Conservation (phyloP, 2,113 vertebrate species). For the Noctilio leporinus region DNA sequence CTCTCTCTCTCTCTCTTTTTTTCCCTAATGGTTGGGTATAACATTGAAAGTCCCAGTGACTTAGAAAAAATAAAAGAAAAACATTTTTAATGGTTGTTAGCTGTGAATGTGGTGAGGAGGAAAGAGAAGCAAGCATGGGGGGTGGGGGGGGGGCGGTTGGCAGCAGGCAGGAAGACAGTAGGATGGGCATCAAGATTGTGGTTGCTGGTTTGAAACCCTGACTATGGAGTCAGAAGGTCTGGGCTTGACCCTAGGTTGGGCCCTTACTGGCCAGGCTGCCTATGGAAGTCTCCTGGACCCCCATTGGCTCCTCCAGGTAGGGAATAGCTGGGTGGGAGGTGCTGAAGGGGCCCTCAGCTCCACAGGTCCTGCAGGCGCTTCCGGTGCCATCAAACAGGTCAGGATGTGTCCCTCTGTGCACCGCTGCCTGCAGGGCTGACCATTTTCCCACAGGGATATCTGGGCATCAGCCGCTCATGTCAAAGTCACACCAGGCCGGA, state of each 20-base stretch:
- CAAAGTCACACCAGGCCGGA: background rate
- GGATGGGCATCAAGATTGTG: fast-evolving
- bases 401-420: too few relatives aligned
- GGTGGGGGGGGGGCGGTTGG: background rate
- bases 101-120: background rate
- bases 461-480: background rate
- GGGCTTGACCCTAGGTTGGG: background rate
- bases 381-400: background rate
- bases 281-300: background rate
- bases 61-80: background rate
- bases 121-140: background rate
- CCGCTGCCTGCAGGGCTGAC: background rate
- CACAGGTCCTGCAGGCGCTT: background rate
- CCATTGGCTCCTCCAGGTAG: background rate
- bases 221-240: background rate
- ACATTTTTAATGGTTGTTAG: background rate
- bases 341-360: background rate
- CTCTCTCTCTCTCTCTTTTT: too few relatives aligned
- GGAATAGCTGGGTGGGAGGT: fast-evolving
- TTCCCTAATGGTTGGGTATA: background rate
- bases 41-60: background rate
- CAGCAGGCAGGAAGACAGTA: background rate
- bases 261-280: background rate
- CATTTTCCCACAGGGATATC: background rate
- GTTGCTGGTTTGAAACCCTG: too few relatives aligned